Conservation (phyloP, 2,888 invertebrate genomes). For the Oscheius myriophilus region DNA sequence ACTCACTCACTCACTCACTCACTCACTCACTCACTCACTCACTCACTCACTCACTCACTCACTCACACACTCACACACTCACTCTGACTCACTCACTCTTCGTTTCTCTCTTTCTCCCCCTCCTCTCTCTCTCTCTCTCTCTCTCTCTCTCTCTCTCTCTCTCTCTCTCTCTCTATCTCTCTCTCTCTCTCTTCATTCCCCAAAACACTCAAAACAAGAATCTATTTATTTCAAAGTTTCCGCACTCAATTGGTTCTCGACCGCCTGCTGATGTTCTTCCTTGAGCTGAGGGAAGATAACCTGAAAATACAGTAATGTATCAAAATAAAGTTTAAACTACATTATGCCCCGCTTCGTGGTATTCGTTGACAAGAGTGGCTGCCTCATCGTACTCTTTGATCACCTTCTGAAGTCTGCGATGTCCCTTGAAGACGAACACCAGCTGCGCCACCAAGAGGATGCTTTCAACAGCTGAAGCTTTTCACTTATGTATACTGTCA, state of each 20-base stretch:
- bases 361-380: neutral
- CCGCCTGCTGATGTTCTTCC: too few species aligned
- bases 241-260: too few species aligned
- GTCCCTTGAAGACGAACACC: neutral
- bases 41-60: slow-evolving; percentile 34
- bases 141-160: neutral
- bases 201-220: neutral
- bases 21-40: slow-evolving; percentile 42
- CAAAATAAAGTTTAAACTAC: too few species aligned
- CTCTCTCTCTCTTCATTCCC: too few species aligned
- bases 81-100: neutral
- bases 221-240: too few species aligned
- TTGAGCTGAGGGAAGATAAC: too few species aligned
- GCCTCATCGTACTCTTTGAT: neutral
- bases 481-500: too few species aligned
- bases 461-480: neutral
- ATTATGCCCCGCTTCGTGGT: neutral
- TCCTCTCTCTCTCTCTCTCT: too few species aligned
- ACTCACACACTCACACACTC: too few species aligned
- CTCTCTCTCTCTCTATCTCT: slow-evolving; percentile 3
- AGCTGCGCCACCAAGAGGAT: neutral
- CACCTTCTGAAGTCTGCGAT: neutral
- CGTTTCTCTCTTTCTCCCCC: too few species aligned
- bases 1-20: neutral
- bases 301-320: too few species aligned